Conservation (phyloP, 2,113 vertebrate species). For the Seriola dumerili region DNA sequence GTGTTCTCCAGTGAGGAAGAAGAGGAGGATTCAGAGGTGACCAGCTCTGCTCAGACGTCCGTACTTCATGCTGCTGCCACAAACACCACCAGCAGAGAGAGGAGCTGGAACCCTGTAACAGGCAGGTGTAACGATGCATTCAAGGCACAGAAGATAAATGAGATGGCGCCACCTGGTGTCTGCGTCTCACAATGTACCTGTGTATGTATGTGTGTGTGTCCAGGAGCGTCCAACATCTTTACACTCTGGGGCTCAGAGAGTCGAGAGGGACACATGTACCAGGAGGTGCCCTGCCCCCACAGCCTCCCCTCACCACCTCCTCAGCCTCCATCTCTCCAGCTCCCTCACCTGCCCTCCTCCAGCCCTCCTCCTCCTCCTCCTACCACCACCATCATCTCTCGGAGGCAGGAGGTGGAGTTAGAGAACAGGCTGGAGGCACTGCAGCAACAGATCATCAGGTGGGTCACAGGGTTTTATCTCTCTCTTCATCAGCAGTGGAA, state of each 20-base stretch:
- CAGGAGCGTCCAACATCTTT: constrained; percentile 90
- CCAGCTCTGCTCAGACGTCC: constrained; percentile 59
- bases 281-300: constrained; percentile 86
- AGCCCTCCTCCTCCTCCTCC: constrained; percentile 67
- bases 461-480: not conserved
- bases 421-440: constrained; percentile 87
- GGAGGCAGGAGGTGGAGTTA: constrained; percentile 76
- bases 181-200: not conserved
- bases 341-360: constrained; percentile 70
- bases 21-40: constrained; percentile 50
- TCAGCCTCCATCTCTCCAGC: constrained; percentile 68
- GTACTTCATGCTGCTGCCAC: constrained; percentile 66
- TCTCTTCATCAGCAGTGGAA: not conserved
- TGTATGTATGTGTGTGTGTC: constrained; percentile 1
- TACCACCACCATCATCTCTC: constrained; percentile 50
- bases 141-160: not conserved
- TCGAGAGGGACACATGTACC: constrained; percentile 82
- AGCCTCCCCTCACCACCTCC: constrained; percentile 67
- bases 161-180: no score
- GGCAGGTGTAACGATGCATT: constrained; percentile 74
- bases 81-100: constrained; percentile 54
- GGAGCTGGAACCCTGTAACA: constrained; percentile 83
- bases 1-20: constrained; percentile 84
- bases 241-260: constrained; percentile 87
- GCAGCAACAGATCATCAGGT: constrained; percentile 90